A percentile compares a stretch with the other conserved stretches of the same genome.
Evolutionary conservation across 2,797 vertebrate species (phyloP).

Genomic region (Cetoscarus ocellatus): DNA sequence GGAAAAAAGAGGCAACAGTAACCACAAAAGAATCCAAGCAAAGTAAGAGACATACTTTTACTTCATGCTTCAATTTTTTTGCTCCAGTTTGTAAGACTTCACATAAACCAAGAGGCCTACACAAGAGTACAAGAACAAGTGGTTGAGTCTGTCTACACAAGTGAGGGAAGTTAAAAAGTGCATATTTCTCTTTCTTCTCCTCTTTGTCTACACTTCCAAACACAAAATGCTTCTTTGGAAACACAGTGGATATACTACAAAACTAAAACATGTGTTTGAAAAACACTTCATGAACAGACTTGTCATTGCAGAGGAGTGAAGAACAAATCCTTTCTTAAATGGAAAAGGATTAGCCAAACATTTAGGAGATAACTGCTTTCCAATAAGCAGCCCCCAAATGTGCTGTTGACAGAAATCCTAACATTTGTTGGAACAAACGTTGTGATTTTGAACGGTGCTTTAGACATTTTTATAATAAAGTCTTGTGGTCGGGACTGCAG

Average conservation of each 20-base stretch:
- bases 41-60: background rate
- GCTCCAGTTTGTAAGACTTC: background rate
- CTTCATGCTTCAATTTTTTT: background rate
- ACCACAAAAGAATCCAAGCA: background rate
- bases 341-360: slow-evolving; percentile 26
- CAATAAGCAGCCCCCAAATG: slow-evolving; percentile 24
- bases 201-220: background rate
- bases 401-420: slow-evolving; percentile 18
- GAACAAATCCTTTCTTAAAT: slow-evolving; percentile 15
- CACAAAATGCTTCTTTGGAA: background rate
- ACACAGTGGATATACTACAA: background rate
- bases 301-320: slow-evolving; percentile 11
- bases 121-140: background rate
- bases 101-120: background rate
- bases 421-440: slow-evolving; percentile 25
- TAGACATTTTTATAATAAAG: slow-evolving; percentile 32
- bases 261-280: background rate
- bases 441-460: slow-evolving; percentile 20
- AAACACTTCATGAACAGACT: slow-evolving; percentile 1
- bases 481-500: slow-evolving; percentile 21
- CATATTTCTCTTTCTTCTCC: background rate
- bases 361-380: slow-evolving; percentile 20
- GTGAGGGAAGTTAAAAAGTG: background rate
- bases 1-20: background rate
- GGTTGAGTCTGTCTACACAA: background rate